Conservation (phyloP, 2,113 vertebrate genomes). For the Rhabdomys dilectus region DNA sequence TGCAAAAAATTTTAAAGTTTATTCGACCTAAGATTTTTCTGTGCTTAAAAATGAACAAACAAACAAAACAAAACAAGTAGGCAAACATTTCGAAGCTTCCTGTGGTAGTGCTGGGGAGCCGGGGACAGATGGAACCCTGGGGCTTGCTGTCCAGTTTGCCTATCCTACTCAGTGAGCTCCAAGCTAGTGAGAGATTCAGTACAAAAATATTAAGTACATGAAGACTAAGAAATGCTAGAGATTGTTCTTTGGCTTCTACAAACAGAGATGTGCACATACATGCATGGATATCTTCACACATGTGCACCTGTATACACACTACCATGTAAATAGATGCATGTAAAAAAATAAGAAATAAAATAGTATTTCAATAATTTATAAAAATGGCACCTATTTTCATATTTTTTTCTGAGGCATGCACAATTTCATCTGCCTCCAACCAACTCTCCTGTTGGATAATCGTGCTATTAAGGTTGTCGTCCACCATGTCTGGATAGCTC, state of each 20-base stretch:
- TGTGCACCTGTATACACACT: neutral
- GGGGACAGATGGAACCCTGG: neutral
- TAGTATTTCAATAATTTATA: neutral
- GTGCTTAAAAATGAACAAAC: conserved; percentile 11
- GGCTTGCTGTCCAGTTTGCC: neutral
- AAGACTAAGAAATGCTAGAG: neutral
- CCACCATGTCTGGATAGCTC: no score
- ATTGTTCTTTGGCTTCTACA: neutral
- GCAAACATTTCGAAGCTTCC: neutral
- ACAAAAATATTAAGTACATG: neutral
- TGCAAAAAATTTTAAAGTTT: conserved; percentile 43
- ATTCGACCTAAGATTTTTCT: neutral
- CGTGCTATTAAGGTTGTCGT: no score
- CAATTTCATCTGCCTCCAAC: neutral
- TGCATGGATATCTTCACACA: neutral
- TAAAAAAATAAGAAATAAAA: neutral
- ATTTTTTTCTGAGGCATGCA: neutral
- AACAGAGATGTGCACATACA: neutral
- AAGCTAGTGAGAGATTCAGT: neutral
- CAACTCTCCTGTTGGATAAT: neutral
- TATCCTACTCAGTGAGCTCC: neutral
- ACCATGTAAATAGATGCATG: neutral
- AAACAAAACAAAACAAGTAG: neutral
- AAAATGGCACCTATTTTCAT: neutral
- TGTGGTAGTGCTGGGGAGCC: no score